Base-by-base conservation (phyloP, 1,140 invertebrate species). In the Drosophila auraria region DNA sequence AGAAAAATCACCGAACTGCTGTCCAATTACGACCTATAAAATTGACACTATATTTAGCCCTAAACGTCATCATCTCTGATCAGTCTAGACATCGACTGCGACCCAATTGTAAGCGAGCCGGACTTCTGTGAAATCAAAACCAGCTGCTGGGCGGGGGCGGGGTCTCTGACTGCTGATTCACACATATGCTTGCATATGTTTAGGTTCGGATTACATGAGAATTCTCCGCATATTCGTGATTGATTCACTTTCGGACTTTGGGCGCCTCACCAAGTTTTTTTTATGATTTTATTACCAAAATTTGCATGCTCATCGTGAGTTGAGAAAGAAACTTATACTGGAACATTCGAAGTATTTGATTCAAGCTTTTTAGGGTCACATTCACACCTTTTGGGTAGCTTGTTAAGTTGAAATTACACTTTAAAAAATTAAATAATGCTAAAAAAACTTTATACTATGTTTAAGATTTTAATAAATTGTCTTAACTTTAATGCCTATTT, bases 1-100 rank as follows among this genome's bases (percentile, higher is more conserved):
- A 80, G 50, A 71, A 87, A 83, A 87, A 53, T 70, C 77, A 87
- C 83, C 77, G 56, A 69, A 51, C 47, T 36, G 17, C 47, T 23
- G 17, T 60, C 47, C 47, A 80, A 30, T 69, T 76, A 30, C 33
- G 47, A 11, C n/a, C 59, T 59, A 83, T 78, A 70, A 72, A 68
- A 61, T 62, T 68, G 36, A 17, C 23, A 66, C 54, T 89, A 87
- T 83, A 70, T 87, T 80, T 78, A 87, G 81, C 58, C 23, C 9
- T 23, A 7, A 27, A 23, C n/a, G 59, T 82, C 84, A 87, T 27
- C 15, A 6, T 33, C 12, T 25, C 51, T 20, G 4, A 3, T n/a
- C 14, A 17, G 40, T 62, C 65, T 50, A 77, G 36, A 77, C 73
- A 45, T 14, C 33, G 30, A 56, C 17, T 23, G 8, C 73, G 54